Conservation (phyloP, 2,797 vertebrate genomes). For the Sitta carolinensis region DNA sequence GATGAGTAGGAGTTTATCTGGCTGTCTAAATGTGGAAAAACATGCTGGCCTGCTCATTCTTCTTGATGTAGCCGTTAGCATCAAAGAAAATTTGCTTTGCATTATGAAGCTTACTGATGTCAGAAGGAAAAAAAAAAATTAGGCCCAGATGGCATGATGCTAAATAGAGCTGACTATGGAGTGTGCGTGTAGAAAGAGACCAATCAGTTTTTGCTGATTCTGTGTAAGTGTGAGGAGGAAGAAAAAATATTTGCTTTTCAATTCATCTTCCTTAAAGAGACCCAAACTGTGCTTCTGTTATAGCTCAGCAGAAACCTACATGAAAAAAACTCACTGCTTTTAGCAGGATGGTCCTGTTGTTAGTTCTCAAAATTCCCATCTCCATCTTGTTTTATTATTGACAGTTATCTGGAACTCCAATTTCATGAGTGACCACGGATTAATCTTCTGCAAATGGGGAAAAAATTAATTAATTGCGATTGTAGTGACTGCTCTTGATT, state of each 20-base stretch:
- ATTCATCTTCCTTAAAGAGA: not conserved
- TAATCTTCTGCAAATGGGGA: not conserved
- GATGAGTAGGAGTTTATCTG: constrained; percentile 21
- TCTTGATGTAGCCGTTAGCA: constrained; percentile 4
- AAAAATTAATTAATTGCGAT: not conserved
- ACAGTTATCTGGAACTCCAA: not conserved
- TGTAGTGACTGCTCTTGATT: not conserved
- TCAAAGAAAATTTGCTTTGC: constrained; percentile 32
- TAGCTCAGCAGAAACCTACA: not conserved
- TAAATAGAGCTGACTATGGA: constrained; percentile 27
- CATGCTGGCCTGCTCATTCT: constrained; percentile 1
- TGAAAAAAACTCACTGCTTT: not conserved
- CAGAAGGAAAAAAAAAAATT: constrained; percentile 11
- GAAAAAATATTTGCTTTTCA: constrained; percentile 28
- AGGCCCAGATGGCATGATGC: constrained; percentile 43
- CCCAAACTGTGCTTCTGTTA: not conserved
- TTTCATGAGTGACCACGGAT: not conserved
- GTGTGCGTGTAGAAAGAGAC: not conserved
- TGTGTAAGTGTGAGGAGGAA: not conserved
- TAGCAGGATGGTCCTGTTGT: not conserved
- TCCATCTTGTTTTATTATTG: not conserved
- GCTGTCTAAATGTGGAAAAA: constrained; percentile 27
- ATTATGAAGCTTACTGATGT: constrained; percentile 48
- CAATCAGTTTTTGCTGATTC: constrained; percentile 50
- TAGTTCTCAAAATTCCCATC: not conserved